Evolutionary conservation across 1,140 invertebrate species (phyloP).

Genomic region (Delia radicum): DNA sequence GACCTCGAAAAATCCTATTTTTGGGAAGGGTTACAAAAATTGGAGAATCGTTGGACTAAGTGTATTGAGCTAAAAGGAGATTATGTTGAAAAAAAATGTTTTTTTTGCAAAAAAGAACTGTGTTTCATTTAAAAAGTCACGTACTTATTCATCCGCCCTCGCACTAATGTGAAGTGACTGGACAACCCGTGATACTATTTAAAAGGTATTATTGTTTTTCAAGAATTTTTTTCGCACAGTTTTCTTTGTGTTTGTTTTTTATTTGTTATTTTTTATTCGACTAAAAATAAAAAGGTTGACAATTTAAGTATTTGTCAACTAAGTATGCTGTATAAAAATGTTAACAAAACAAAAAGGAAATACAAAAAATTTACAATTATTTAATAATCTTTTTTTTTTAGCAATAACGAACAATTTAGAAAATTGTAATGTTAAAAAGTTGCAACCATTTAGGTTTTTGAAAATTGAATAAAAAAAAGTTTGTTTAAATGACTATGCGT

Average conservation of each 20-base stretch:
- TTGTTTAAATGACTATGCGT: no score
- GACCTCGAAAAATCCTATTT: no score
- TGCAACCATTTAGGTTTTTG: background rate
- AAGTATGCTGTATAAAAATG: background rate
- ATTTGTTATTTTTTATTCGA: background rate
- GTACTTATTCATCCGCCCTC: no score
- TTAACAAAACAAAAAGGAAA: background rate
- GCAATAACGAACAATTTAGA: no score
- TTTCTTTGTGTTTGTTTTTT: background rate
- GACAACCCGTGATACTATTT: background rate
- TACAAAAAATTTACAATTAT: background rate
- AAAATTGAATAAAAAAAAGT: background rate
- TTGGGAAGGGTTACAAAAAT: no score
- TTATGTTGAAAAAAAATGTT: no score
- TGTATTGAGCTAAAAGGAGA: no score
- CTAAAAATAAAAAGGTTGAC: background rate
- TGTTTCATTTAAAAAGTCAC: background rate
- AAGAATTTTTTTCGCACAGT: background rate
- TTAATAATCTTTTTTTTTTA: background rate
- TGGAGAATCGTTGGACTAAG: no score
- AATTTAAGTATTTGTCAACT: constrained; percentile 11
- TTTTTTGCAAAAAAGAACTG: background rate
- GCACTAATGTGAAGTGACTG: constrained; percentile 7
- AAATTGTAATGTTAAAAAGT: background rate
- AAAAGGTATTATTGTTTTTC: constrained; percentile 15